These are phyloP conservation scores for Erinaceus europaeus DNA, from an alignment of 2,113 vertebrate species.

Conservation along the genomic window DNA sequence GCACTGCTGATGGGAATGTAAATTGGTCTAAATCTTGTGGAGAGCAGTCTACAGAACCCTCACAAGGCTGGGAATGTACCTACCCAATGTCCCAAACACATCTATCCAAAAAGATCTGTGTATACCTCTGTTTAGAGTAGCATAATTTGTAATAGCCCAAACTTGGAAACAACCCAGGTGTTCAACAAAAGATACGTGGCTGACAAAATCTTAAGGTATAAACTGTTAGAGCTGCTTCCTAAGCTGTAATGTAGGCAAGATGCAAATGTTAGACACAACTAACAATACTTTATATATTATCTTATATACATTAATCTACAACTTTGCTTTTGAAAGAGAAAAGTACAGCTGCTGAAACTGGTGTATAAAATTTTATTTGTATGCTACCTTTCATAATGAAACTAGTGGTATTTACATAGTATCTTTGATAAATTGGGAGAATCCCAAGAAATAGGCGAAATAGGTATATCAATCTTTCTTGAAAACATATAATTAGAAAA, in stretches of 20 bases:
- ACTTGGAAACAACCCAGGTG: no score
- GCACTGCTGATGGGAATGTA: no score
- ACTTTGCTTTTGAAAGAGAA: no score
- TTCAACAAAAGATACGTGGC: no score
- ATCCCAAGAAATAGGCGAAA: slow-evolving; percentile 40
- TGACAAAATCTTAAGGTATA: background rate
- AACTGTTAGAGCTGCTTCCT: background rate
- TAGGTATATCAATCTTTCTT: background rate
- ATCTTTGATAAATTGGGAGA: slow-evolving; percentile 23
- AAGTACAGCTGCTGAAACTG: no score
- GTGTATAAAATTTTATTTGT: background rate
- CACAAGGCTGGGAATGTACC: no score
- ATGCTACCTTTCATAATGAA: background rate
- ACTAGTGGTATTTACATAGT: background rate
- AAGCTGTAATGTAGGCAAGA: background rate
- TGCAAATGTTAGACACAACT: background rate
- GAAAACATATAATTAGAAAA: background rate
- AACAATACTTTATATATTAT: background rate
- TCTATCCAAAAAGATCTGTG: no score
- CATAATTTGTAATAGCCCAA: no score
- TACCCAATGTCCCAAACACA: no score
- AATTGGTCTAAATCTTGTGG: no score
- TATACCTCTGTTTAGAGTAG: no score
- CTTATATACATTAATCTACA: background rate
- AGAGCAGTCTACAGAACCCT: no score